Evolutionary conservation across 2,797 vertebrate species (phyloP).

Genomic region (Etheostoma perlongum): DNA sequence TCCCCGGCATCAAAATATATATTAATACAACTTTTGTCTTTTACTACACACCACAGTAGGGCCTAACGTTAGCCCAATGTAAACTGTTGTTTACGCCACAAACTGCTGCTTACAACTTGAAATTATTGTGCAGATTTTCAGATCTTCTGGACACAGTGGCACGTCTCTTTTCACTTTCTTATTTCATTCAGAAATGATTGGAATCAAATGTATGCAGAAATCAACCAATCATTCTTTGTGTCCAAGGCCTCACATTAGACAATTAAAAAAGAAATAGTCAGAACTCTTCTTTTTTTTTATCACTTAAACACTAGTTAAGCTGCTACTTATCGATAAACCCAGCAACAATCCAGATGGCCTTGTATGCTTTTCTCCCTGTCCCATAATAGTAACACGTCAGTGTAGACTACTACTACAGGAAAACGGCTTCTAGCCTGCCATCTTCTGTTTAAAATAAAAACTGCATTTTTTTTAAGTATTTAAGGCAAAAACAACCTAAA

Average conservation of each 20-base stretch:
- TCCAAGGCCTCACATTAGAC: background rate
- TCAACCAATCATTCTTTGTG: background rate
- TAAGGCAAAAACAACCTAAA: background rate
- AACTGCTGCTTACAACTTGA: constrained; percentile 16
- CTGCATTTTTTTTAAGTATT: constrained; percentile 19
- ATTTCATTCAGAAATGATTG: background rate
- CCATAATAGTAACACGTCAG: constrained; percentile 43
- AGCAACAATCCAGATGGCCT: background rate
- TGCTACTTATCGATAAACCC: background rate
- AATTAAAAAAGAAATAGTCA: background rate
- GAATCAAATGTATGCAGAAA: background rate
- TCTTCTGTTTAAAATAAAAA: constrained; percentile 53
- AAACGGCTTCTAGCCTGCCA: constrained; percentile 40
- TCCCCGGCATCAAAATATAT: background rate
- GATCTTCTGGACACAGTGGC: constrained; percentile 5
- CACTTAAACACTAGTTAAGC: background rate
- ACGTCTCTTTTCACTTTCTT: background rate
- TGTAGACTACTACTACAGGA: background rate
- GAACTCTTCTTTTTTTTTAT: too few species aligned
- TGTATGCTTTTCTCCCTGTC: too few species aligned
- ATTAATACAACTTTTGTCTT: too few species aligned
- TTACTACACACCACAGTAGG: background rate
- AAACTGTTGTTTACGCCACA: constrained; percentile 5
- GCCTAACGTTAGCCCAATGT: background rate
- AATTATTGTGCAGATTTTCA: background rate